Evolutionary conservation across 1,140 invertebrate species (phyloP), one percentile per base, ranked within the genome.

Genomic region (Sesamia nonagrioides): DNA sequence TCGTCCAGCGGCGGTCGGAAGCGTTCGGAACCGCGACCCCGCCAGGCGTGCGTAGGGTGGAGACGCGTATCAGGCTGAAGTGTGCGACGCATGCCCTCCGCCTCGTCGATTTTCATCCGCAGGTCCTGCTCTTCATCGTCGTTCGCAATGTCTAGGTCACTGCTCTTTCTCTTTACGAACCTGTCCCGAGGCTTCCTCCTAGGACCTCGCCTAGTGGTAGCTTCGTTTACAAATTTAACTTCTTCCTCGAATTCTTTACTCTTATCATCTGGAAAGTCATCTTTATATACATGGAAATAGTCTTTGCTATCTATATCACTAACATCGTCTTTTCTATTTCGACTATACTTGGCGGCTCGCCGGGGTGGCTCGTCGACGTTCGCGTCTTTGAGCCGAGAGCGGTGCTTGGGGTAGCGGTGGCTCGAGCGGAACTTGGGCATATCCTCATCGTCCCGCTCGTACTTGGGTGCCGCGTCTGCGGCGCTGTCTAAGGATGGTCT

Each of bases 181-280:
- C 78, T 72, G 40, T 84, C 80, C 72, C 81, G 45, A 50, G 85
- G 74, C 85, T 88, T 84, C 68, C 91, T 75, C 45, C 87, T 83
- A 1, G 78, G 56, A 33, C 84, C 58, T 80, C 74, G 87, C 9
- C 82, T 72, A 11, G 82, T 84, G 8, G 60, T 85, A 52, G 78
- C 68, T 86, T 48, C 33, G 33, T 17, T 50, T 56, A 13, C 35
- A 71, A 61, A 37, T 21, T 78, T 72, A 35, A 33, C 42, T 40
- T 75, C 76, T 27, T 74, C 52, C 21, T 80, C 61, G 52, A 78
- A 54, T 17, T 81, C 42, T 83, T 82, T 76, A 50, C 48, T 77
- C 72, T 81, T 80, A 75, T 78, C 74, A 21, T 69, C 68, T 72
- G 37, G 50, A 69, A 75, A 42, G 27, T 75, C 50, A 45, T 80